Evolutionary conservation across 2,113 vertebrate species (phyloP).

Genomic region (Nerophis ophidion): DNA sequence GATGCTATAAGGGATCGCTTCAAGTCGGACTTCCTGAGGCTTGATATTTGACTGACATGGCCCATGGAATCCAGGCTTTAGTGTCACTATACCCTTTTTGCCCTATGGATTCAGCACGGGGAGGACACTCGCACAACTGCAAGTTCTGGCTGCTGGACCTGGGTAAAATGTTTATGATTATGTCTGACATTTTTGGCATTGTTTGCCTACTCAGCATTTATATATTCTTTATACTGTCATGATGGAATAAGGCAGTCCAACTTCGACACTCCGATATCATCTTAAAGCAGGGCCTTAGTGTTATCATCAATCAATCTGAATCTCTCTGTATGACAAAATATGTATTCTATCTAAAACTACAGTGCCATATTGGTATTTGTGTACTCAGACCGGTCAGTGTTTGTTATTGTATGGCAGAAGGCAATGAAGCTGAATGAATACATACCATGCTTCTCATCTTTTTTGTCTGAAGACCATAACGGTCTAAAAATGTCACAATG

Average conservation of each 20-base stretch:
- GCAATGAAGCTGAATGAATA: slow-evolving; percentile 9
- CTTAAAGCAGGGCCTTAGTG: too few relatives aligned
- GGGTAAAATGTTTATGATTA: slow-evolving; percentile 74
- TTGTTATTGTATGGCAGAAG: background rate
- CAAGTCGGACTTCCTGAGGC: background rate
- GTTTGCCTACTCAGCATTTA: background rate
- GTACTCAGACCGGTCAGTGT: slow-evolving; percentile 1
- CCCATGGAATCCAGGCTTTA: slow-evolving; percentile 76
- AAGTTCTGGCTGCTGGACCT: slow-evolving; percentile 97
- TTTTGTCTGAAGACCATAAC: background rate
- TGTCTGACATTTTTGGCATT: background rate
- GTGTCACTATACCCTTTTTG: slow-evolving; percentile 75
- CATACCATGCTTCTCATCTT: background rate
- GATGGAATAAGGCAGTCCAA: too few relatives aligned
- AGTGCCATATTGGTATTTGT: slow-evolving; percentile 28
- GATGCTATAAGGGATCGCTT: slow-evolving; percentile 36
- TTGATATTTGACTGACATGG: slow-evolving; percentile 67
- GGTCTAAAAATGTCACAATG: background rate
- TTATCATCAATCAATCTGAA: too few relatives aligned
- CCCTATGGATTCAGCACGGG: slow-evolving; percentile 71
- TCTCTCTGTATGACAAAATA: slow-evolving; percentile 34
- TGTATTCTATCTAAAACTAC: slow-evolving; percentile 35
- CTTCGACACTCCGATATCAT: too few relatives aligned
- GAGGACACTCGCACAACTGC: slow-evolving; percentile 78
- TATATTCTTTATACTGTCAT: too few relatives aligned